phyloP scores from a whole-genome alignment of 92 coral and sea anemone genomes.

The Anthopleura xanthogrammica region DNA sequence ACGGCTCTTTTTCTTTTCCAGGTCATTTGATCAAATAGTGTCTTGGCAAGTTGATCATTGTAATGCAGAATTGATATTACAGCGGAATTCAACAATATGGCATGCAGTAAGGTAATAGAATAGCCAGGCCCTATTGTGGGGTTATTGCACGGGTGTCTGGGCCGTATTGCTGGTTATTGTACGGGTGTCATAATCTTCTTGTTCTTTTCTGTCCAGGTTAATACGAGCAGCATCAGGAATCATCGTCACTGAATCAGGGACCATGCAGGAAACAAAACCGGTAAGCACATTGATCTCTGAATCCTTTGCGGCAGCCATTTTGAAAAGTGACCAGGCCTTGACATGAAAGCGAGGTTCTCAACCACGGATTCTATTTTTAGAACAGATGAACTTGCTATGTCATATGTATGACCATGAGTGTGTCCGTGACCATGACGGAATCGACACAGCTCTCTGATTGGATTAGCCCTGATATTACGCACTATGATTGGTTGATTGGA shows the following conservation, averaged over 20 bases:
- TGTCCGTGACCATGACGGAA: neutral
- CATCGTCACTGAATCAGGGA: conserved; percentile 49
- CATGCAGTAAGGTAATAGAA: conserved; percentile 67
- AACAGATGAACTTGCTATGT: neutral
- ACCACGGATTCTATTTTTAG: neutral
- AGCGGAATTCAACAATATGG: conserved; percentile 81
- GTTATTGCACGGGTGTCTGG: neutral
- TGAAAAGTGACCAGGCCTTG: neutral
- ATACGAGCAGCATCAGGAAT: conserved; percentile 85
- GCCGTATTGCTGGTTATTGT: neutral
- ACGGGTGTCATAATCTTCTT: neutral
- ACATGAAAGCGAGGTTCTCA: neutral
- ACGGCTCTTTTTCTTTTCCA: neutral
- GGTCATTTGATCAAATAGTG: conserved; percentile 61
- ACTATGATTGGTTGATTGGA: no score
- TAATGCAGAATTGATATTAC: conserved; percentile 57
- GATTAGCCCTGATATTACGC: no score
- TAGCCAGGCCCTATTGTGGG: neutral
- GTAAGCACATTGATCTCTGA: conserved; percentile 17
- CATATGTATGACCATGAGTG: neutral
- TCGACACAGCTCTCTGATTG: no score
- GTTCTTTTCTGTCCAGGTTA: conserved; percentile 28
- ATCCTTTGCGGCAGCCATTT: neutral
- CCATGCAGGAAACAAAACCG: conserved; percentile 71
- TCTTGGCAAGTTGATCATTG: conserved; percentile 82